Evolutionary conservation across 2,797 vertebrate species (phyloP).

Genomic region (Gobio occitaniae): DNA sequence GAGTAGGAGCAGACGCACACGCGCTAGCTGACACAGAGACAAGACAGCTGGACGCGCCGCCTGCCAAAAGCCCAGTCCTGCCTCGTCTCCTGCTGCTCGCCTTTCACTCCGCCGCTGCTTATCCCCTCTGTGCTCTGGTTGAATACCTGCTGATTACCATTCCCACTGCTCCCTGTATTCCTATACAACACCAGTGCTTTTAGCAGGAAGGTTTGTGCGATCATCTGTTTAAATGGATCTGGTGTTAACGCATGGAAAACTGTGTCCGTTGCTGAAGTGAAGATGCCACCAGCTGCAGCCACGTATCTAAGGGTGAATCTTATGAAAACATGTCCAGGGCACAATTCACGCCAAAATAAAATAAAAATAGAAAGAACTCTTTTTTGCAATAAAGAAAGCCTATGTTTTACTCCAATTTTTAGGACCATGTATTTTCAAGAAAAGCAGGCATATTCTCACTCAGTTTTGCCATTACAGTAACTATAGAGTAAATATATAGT

Average conservation of each 20-base stretch:
- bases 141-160: constrained; percentile 54
- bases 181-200: constrained; percentile 35
- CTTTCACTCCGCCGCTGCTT: constrained; percentile 54
- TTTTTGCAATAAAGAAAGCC: background rate
- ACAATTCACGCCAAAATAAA: background rate
- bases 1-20: constrained; percentile 57
- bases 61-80: constrained; percentile 56
- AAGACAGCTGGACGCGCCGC: constrained; percentile 65
- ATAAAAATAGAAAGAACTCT: background rate
- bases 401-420: background rate
- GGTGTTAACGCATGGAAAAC: constrained; percentile 40
- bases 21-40: constrained; percentile 60
- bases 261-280: background rate
- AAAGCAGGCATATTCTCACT: background rate
- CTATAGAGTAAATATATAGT: too few relatives aligned
- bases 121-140: constrained; percentile 40
- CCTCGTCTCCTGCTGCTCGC: constrained; percentile 53
- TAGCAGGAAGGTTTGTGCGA: constrained; percentile 21
- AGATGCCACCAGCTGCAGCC: background rate
- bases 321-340: background rate
- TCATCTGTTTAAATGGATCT: constrained; percentile 59
- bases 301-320: background rate
- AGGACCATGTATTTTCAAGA: background rate
- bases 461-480: background rate
- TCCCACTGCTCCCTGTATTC: constrained; percentile 44